Evolutionary conservation across 2,113 vertebrate genomes (phyloP).

Genomic region (Macaca mulatta): DNA sequence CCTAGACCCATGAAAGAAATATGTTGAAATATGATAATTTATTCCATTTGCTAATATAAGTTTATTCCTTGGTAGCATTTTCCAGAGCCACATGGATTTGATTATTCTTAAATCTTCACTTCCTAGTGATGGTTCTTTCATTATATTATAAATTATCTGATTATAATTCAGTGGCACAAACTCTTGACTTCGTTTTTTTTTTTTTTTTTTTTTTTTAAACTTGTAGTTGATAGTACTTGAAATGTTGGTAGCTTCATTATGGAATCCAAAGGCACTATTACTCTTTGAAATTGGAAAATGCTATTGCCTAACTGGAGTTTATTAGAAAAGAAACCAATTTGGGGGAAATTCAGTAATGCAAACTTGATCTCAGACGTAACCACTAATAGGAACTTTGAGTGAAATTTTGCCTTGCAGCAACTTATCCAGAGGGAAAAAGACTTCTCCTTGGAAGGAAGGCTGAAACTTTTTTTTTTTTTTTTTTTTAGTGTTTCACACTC

Average conservation of each 20-base stretch:
- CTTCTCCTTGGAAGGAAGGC: not conserved
- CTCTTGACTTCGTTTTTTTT: not conserved
- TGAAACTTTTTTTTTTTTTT: no score
- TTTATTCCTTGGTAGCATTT: slow-evolving; percentile 45
- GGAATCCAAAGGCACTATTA: not conserved
- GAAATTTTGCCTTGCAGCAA: not conserved
- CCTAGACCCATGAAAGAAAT: slow-evolving; percentile 52
- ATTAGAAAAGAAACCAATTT: not conserved
- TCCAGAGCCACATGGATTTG: slow-evolving; percentile 64
- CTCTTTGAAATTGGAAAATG: slow-evolving; percentile 52
- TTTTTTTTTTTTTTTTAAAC: slow-evolving; percentile 1
- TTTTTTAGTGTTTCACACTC: not conserved
- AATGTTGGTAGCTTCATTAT: slow-evolving; percentile 45
- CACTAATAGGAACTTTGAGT: not conserved
- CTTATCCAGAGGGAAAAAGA: not conserved
- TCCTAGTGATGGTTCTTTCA: slow-evolving; percentile 14
- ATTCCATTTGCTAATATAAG: slow-evolving; percentile 44
- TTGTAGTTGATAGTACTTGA: slow-evolving; percentile 30
- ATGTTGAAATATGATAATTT: slow-evolving; percentile 64
- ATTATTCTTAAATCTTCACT: slow-evolving; percentile 64
- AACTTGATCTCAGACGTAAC: not conserved
- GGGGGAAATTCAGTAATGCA: not conserved
- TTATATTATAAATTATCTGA: slow-evolving; percentile 64
- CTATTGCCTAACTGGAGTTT: slow-evolving; percentile 6
- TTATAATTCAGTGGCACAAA: slow-evolving; percentile 54